Evolutionary conservation across 2,113 vertebrate genomes (phyloP), one percentile per base, ranked within the genome.

Genomic region (Holacanthus passer): DNA sequence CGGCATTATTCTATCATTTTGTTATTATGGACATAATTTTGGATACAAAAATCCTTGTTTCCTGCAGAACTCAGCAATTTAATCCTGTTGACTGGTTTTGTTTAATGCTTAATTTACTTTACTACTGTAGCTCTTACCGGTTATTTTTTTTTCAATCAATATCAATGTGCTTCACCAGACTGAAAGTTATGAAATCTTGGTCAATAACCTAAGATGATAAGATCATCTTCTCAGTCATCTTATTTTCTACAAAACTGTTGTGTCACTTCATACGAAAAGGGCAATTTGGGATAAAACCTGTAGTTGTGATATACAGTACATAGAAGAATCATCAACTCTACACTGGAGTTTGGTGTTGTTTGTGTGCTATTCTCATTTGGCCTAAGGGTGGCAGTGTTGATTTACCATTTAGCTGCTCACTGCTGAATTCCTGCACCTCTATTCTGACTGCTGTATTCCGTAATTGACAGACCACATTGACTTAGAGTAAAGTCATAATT

Each of bases 371-470:
- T 84, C 82, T 48, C 55, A 22, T 82, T 85, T 64, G 72, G 72
- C 94, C 95, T 91, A 92, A 88, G 71, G 95, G 93, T 94, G 95
- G 95, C 95, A 93, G 92, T 94, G 92, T 95, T 95, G 94, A 59
- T 91, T 94, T 59, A 91, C 78, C 71, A 63, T 89, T 85, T 32
- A 32, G 60, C 80, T 73, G 14, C 55, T 72, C 60, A 1, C 45
- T 39, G 27, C 52, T 62, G 55, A 41, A 13, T 22, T 43, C 10
- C 29, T 20, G 16, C 27, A 32, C 31, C 47, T 65, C 13, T 0
- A 10, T 9, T 65, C 66, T 32, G 20, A 7, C 45, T 48, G 59
- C 64, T 82, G 24, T 6, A 9, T n/a, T 35, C 13, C 27, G 48
- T 45, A 64, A 84, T 67, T 77, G 43, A 82, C 50, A 73, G 73